Conservation (phyloP, 1,140 invertebrate species). For the Leptestheria dahalacensis region DNA sequence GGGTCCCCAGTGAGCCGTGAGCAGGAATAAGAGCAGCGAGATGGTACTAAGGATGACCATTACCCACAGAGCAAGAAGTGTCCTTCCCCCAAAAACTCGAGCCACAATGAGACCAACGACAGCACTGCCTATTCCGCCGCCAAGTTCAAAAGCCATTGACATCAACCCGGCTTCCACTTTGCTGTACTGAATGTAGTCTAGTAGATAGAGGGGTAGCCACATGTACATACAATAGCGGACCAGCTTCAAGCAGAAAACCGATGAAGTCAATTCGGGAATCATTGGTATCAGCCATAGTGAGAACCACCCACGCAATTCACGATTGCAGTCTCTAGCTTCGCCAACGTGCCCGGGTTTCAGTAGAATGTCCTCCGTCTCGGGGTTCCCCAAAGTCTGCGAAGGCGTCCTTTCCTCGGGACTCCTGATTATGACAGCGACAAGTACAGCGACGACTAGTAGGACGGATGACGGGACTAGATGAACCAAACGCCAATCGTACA, state of each 20-base stretch:
- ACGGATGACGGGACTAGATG: constrained; percentile 30
- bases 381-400: too few relatives aligned
- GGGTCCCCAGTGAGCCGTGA: constrained; percentile 31
- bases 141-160: constrained; percentile 37
- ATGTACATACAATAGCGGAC: constrained; percentile 39
- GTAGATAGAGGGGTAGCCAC: constrained; percentile 37
- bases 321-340: background rate
- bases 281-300: constrained; percentile 26
- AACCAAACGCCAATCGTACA: constrained; percentile 32
- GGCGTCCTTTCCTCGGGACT: constrained; percentile 28
- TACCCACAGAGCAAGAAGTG: constrained; percentile 30
- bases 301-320: constrained; percentile 7
- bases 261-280: constrained; percentile 33
- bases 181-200: constrained; percentile 32
- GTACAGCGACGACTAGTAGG: constrained; percentile 28
- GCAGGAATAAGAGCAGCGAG: constrained; percentile 29
- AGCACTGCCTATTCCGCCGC: constrained; percentile 34
- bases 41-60: constrained; percentile 28
- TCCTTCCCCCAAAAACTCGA: constrained; percentile 27
- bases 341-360: too few relatives aligned
- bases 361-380: too few relatives aligned
- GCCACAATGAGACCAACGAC: constrained; percentile 32
- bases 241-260: constrained; percentile 36
- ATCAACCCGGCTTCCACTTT: constrained; percentile 32
- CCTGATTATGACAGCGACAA: constrained; percentile 26